Conservation (phyloP, 2,797 vertebrate species). For the Gymnoscopelus microlampas region DNA sequence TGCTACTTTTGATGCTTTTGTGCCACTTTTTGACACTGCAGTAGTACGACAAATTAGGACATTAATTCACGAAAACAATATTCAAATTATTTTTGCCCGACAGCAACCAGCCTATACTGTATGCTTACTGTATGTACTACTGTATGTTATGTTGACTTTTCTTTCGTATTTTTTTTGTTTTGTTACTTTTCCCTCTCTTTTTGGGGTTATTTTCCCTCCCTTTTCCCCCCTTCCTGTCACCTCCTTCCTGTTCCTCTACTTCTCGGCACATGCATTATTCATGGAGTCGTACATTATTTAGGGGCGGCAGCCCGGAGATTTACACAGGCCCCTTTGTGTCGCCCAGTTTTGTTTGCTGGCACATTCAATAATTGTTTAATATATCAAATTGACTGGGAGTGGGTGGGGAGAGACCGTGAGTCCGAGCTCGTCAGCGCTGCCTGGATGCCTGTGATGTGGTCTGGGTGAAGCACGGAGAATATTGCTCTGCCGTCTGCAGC, state of each 20-base stretch:
- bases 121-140: too few species aligned
- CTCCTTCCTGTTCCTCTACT: constrained; percentile 58
- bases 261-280: constrained; percentile 74
- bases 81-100: too few species aligned
- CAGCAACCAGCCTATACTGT: too few species aligned
- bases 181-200: constrained; percentile 55
- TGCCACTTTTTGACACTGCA: too few species aligned
- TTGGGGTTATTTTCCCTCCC: constrained; percentile 13
- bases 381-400: constrained; percentile 80
- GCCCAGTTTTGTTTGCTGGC: constrained; percentile 81
- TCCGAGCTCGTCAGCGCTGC: constrained; percentile 9
- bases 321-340: constrained; percentile 77
- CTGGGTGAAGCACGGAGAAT: constrained; percentile 31
- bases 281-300: constrained; percentile 79
- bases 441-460: constrained; percentile 46
- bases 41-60: too few species aligned
- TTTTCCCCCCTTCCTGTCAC: constrained; percentile 15
- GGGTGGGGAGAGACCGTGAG: constrained; percentile 24
- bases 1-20: too few species aligned
- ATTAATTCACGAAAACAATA: too few species aligned
- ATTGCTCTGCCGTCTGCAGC: too few species aligned
- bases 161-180: constrained; percentile 56
- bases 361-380: constrained; percentile 85
- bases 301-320: constrained; percentile 73
- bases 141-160: constrained; percentile 8